These are phyloP conservation scores for Hyphantria cunea DNA, from an alignment of 1,140 invertebrate genomes.

Conservation along the genomic window DNA sequence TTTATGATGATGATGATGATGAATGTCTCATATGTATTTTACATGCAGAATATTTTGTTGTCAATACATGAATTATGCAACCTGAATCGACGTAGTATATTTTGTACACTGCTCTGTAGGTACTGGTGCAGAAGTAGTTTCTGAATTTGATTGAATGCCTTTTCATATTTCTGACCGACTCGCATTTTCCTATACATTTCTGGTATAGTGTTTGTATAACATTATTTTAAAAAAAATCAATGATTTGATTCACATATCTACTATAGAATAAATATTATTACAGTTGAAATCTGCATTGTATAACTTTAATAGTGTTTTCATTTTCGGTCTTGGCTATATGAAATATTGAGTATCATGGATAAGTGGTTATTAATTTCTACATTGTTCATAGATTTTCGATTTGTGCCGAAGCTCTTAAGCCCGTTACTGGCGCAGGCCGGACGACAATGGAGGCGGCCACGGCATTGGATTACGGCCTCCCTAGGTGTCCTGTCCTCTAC, in stretches of 20 bases:
- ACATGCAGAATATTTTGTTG: no score
- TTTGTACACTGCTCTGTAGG: conserved; percentile 33
- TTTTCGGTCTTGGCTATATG: background rate
- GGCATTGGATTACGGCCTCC: conserved; percentile 61
- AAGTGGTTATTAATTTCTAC: conserved; percentile 69
- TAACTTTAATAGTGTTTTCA: background rate
- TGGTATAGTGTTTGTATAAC: background rate
- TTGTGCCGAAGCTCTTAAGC: conserved; percentile 57
- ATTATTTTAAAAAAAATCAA: background rate
- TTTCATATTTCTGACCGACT: background rate
- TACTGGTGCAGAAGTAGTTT: conserved; percentile 3
- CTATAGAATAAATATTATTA: no score
- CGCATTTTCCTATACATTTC: background rate
- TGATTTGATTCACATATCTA: no score
- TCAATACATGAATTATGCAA: no score
- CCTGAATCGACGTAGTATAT: conserved; percentile 52
- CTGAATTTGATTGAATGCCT: conserved; percentile 23
- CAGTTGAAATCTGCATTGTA: background rate
- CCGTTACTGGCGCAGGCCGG: conserved; percentile 44
- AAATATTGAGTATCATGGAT: conserved; percentile 26
- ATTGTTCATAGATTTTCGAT: conserved; percentile 50
- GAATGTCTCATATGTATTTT: conserved; percentile 49
- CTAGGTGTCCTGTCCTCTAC: conserved; percentile 53
- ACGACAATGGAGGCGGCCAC: conserved; percentile 58
- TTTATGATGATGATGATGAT: conserved; percentile 60